Conservation (phyloP, 23 tunicate species). For the Halocynthia roretzi region DNA sequence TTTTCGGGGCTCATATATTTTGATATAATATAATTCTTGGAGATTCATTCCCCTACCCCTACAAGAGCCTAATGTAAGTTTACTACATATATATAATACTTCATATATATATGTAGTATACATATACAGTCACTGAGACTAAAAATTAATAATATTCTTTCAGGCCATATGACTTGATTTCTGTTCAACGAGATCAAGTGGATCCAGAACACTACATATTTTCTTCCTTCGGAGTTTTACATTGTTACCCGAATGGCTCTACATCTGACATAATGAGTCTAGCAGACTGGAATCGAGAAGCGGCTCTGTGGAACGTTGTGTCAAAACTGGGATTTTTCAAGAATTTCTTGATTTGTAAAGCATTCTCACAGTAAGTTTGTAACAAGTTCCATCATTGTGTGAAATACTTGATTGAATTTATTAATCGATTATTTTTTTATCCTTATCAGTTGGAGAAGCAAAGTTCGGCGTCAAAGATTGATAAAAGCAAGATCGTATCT, state of each 20-base stretch:
- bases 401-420: not conserved
- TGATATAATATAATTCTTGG: too few relatives aligned
- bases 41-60: too few relatives aligned
- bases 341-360: constrained; percentile 34
- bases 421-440: constrained; percentile 2
- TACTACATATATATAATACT: too few relatives aligned
- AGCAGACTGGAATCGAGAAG: constrained; percentile 78
- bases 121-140: too few relatives aligned
- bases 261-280: constrained; percentile 65
- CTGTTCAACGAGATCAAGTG: constrained; percentile 65
- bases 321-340: constrained; percentile 53
- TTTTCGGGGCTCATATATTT: too few relatives aligned
- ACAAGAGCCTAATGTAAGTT: too few relatives aligned
- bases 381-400: not conserved
- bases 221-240: constrained; percentile 88
- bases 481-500: constrained; percentile 24
- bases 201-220: constrained; percentile 81
- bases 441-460: constrained; percentile 45
- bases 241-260: constrained; percentile 51
- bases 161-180: constrained; percentile 88
- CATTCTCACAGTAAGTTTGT: constrained; percentile 44
- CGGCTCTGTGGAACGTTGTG: constrained; percentile 68
- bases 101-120: too few relatives aligned
- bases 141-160: not conserved
- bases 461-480: constrained; percentile 32